phyloP scores from a whole-genome alignment of 2,113 vertebrate species.

The Melanerpes aurifrons region DNA sequence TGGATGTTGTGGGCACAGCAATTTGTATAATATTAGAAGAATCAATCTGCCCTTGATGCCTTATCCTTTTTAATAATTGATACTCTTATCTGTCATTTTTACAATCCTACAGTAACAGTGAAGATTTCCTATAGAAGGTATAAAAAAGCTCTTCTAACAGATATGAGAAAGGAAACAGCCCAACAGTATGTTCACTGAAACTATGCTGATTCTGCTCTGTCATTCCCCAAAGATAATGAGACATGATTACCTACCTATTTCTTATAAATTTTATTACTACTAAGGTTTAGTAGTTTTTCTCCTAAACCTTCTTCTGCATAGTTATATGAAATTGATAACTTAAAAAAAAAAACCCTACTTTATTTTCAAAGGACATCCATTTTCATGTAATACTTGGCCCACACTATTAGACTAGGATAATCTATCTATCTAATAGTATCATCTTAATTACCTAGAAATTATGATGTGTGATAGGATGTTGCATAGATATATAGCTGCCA shows the following conservation, averaged over 20 bases:
- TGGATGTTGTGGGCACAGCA: not conserved
- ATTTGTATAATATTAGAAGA: not conserved
- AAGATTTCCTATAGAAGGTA: not conserved
- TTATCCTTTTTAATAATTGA: constrained; percentile 3
- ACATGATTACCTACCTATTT: not conserved
- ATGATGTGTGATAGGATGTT: not conserved
- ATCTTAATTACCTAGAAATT: not conserved
- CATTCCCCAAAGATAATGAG: not conserved
- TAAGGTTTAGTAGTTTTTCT: not conserved
- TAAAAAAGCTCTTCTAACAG: constrained; percentile 3
- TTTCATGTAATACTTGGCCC: not conserved
- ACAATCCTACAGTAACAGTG: not conserved
- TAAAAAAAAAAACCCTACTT: not conserved
- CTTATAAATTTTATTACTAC: not conserved
- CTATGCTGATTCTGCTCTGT: not conserved
- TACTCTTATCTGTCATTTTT: not conserved
- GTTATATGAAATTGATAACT: not conserved
- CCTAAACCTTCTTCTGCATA: not conserved
- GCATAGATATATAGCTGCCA: not conserved
- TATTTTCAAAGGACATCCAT: not conserved
- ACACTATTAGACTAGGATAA: not conserved
- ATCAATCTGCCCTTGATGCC: not conserved
- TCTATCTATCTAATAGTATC: not conserved
- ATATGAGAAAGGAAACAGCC: not conserved
- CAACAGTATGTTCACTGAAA: not conserved